Percentiles rank a stretch among this genome's conserved stretches.
These are phyloP conservation scores for Etia nguti DNA, from an alignment of 2,113 vertebrate genomes.

Conservation along the genomic window DNA sequence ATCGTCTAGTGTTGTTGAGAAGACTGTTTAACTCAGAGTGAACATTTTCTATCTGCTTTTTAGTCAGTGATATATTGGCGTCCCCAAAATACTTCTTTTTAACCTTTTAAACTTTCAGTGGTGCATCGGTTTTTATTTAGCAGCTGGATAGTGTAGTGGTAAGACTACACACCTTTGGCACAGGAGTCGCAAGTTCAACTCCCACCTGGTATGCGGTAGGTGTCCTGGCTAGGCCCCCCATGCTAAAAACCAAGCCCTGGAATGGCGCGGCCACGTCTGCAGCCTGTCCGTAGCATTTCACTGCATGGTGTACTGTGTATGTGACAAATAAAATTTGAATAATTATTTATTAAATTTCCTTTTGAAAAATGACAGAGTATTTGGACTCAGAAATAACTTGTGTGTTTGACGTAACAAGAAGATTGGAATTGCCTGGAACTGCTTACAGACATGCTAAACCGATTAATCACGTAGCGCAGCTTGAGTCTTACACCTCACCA, in stretches of 20 bases:
- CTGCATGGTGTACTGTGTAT: too few species aligned
- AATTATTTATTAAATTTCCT: too few species aligned
- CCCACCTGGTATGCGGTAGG: too few species aligned
- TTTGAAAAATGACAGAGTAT: not conserved
- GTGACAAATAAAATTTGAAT: too few species aligned
- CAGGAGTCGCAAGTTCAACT: too few species aligned
- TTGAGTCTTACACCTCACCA: not conserved
- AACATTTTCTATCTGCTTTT: not conserved
- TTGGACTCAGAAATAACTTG: not conserved
- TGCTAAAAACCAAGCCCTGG: too few species aligned
- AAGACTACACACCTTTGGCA: too few species aligned
- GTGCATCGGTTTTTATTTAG: not conserved
- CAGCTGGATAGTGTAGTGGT: too few species aligned
- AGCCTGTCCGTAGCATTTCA: too few species aligned
- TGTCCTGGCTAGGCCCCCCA: too few species aligned
- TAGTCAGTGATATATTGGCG: not conserved
- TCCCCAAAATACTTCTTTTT: not conserved
- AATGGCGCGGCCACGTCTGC: too few species aligned
- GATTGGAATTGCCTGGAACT: not conserved
- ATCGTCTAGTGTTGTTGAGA: not conserved
- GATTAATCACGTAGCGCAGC: not conserved
- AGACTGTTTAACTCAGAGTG: not conserved
- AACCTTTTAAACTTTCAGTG: not conserved
- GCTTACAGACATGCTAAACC: not conserved
- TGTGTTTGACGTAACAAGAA: not conserved